phyloP scores from a whole-genome alignment of 2,888 invertebrate genomes.

The Latrodectus hesperus region DNA sequence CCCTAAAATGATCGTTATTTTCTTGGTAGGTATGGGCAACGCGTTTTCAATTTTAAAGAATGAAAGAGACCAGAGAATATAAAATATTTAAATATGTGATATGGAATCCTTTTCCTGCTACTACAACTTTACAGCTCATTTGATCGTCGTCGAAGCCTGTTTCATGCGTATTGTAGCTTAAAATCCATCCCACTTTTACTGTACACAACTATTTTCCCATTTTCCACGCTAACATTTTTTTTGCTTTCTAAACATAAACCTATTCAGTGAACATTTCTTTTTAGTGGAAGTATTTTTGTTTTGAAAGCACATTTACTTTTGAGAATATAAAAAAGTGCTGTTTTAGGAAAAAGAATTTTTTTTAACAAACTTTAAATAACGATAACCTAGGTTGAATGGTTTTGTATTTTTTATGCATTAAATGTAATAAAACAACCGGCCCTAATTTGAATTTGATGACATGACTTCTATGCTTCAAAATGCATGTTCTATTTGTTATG shows the following conservation, averaged over 20 bases:
- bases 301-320: constrained; percentile 28
- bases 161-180: constrained; percentile 54
- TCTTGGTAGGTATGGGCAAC: constrained; percentile 39
- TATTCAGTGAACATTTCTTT: constrained; percentile 40
- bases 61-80: constrained; percentile 24
- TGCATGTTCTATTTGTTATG: constrained; percentile 2
- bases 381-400: constrained; percentile 57
- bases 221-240: constrained; percentile 38
- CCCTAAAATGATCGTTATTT: constrained; percentile 6
- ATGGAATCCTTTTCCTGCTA: constrained; percentile 1
- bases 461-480: constrained; percentile 24
- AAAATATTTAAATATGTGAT: constrained; percentile 54
- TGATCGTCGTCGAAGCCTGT: constrained; percentile 53
- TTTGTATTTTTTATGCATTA: constrained; percentile 60
- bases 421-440: constrained; percentile 60
- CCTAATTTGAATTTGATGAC: constrained; percentile 64
- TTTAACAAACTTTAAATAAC: constrained; percentile 60
- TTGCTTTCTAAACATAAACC: constrained; percentile 30
- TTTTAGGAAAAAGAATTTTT: constrained; percentile 38
- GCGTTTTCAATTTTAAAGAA: constrained; percentile 44
- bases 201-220: constrained; percentile 63
- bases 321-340: constrained; percentile 36
- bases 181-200: constrained; percentile 49
- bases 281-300: constrained; percentile 50
- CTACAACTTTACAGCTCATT: constrained; percentile 58